Evolutionary conservation across 2,113 vertebrate species (phyloP).

Genomic region (Brachypteracias leptosomus): DNA sequence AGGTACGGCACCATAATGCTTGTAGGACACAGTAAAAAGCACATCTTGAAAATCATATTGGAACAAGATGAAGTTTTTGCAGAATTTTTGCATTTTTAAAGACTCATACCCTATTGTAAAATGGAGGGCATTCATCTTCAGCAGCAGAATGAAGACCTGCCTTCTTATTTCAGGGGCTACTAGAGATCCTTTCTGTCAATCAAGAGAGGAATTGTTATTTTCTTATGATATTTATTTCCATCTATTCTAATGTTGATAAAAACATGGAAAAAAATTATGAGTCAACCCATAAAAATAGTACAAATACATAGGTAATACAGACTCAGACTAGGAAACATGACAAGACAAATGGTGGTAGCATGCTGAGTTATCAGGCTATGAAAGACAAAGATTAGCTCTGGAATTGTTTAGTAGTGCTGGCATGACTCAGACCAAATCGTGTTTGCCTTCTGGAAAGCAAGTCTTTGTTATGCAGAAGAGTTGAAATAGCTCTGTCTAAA

Average conservation of each 20-base stretch:
- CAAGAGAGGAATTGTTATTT: neutral
- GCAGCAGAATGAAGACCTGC: neutral
- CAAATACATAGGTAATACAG: neutral
- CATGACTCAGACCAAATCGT: conserved; percentile 17
- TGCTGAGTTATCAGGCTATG: conserved; percentile 33
- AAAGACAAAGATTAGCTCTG: conserved; percentile 22
- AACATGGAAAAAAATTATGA: neutral
- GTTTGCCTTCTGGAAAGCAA: conserved; percentile 40
- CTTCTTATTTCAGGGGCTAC: neutral
- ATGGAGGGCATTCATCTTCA: neutral
- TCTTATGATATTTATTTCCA: neutral
- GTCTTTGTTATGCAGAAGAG: neutral
- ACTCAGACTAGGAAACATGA: neutral
- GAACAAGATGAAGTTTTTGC: neutral
- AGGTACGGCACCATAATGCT: neutral
- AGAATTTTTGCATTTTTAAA: neutral
- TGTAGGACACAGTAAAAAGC: neutral
- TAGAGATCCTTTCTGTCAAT: neutral
- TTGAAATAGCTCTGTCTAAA: conserved; percentile 46
- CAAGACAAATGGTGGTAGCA: neutral
- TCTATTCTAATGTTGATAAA: neutral
- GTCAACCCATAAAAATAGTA: neutral
- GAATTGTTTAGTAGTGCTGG: conserved; percentile 18
- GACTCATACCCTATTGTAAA: neutral
- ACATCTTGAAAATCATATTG: neutral